Evolutionary conservation across 1,140 invertebrate genomes (phyloP), one percentile per base, ranked within the genome.

Genomic region (Musca vetustissima): DNA sequence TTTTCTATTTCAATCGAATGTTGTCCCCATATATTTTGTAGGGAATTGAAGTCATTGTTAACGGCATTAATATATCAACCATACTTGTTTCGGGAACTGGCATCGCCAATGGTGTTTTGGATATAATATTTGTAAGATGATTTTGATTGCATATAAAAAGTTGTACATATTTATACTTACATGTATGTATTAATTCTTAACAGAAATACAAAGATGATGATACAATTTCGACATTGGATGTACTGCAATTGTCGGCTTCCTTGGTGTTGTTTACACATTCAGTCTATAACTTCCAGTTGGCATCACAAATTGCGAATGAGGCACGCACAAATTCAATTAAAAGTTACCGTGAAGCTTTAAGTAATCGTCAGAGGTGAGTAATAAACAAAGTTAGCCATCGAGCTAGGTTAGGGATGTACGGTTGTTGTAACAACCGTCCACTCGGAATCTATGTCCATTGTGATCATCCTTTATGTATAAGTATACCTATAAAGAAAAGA

Each of bases 201-300:
- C 67, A 73, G 78, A 80, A 70, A 69, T 75, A 11, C 48, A 73
- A 67, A 15, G 78, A 80, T 32, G 74, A 76, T 17, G 71, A 77
- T 17, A 14, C 43, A 0, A 21, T 80, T 8, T 70, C 50, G 17
- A 59, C 70, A 9, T 65, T 71, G 47, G 76, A 77, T 57, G 57
- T 80, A 13, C 50, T 80, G 4, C 74, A 80, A 22, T 59, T 80
- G 11, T 74, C 78, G 6, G 73, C 76, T 13, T 76, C 75, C 24
- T 28, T 80, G 15, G 52, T 80, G 1, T 67, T 78, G 7, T 80
- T 80, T 8, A 80, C 76, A 7, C 78, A 80, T 55, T 76, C 78
- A 3, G 49, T 80, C 0, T 77, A 73, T 22, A 80, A 80, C 71
- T 67, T 78, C 2, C 75, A 74, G 15, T 53, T 80, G 21, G 78